These are phyloP conservation scores for Papilio elwesi DNA, from an alignment of 2,888 invertebrate species.

Conservation along the genomic window DNA sequence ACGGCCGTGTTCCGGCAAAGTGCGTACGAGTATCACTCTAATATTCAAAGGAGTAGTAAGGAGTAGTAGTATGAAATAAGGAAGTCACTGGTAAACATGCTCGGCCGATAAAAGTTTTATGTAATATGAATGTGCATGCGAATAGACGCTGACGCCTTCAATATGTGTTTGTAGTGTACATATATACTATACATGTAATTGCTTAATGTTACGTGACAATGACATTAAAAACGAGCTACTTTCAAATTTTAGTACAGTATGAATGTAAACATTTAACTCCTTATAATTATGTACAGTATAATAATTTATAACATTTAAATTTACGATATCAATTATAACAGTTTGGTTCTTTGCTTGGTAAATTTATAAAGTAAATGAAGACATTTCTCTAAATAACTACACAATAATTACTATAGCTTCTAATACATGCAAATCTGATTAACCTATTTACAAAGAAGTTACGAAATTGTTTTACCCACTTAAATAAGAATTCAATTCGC, in stretches of 20 bases:
- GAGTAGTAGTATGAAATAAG: too few relatives aligned
- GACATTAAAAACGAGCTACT: conserved; percentile 14
- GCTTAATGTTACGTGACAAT: neutral
- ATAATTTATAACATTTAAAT: conserved; percentile 35
- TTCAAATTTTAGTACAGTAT: neutral
- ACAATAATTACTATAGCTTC: conserved; percentile 25
- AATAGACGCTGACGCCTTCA: too few relatives aligned
- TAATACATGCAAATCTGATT: conserved; percentile 22
- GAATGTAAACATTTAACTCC: conserved; percentile 14
- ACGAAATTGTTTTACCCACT: conserved; percentile 64
- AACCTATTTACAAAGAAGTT: conserved; percentile 65
- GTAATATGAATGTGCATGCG: too few relatives aligned
- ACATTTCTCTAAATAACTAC: conserved; percentile 27
- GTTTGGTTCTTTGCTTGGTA: conserved; percentile 76
- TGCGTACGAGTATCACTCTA: too few relatives aligned
- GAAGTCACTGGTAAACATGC: too few relatives aligned
- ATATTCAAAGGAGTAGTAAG: too few relatives aligned
- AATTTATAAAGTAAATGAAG: conserved; percentile 50
- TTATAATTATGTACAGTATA: conserved; percentile 10
- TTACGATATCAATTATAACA: conserved; percentile 56
- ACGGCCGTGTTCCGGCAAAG: too few relatives aligned
- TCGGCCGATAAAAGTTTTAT: too few relatives aligned
- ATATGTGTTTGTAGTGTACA: too few relatives aligned
- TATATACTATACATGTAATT: neutral
- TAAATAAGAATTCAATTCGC: conserved; percentile 82